Percentiles rank a stretch among this genome's conserved stretches.
Evolutionary conservation across 2,113 vertebrate genomes (phyloP).

Genomic region (Geococcyx californianus): DNA sequence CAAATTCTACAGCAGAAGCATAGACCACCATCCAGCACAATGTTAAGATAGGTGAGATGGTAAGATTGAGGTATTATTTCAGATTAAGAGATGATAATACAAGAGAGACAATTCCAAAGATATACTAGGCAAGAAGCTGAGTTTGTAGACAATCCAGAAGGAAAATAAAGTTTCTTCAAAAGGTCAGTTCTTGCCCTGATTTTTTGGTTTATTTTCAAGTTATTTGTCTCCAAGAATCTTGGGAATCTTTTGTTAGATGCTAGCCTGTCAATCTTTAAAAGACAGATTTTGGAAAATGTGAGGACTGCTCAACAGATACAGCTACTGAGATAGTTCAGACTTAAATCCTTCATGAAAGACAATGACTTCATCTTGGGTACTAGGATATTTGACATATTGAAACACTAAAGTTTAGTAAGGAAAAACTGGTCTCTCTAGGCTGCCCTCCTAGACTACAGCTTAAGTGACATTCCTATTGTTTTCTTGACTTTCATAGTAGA

Average conservation of each 20-base stretch:
- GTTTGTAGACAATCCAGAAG: background rate
- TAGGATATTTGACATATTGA: background rate
- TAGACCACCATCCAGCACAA: background rate
- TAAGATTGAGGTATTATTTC: background rate
- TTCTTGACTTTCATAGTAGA: background rate
- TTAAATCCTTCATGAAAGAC: background rate
- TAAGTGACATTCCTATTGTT: background rate
- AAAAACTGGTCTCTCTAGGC: background rate
- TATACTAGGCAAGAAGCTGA: background rate
- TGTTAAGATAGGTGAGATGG: background rate
- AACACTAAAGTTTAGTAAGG: background rate
- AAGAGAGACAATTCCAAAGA: background rate
- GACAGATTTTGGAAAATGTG: background rate
- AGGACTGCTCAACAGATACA: background rate
- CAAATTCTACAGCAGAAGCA: background rate
- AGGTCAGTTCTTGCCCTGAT: background rate
- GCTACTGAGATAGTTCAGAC: background rate
- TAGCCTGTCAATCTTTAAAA: background rate
- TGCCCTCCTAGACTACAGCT: background rate
- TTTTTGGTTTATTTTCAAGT: background rate
- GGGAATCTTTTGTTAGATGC: background rate
- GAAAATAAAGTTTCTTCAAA: background rate
- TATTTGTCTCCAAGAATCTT: background rate
- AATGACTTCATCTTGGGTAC: background rate
- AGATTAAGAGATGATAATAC: background rate